These are phyloP conservation scores for Elephas maximus DNA, from an alignment of 2,113 vertebrate species.

Conservation along the genomic window DNA sequence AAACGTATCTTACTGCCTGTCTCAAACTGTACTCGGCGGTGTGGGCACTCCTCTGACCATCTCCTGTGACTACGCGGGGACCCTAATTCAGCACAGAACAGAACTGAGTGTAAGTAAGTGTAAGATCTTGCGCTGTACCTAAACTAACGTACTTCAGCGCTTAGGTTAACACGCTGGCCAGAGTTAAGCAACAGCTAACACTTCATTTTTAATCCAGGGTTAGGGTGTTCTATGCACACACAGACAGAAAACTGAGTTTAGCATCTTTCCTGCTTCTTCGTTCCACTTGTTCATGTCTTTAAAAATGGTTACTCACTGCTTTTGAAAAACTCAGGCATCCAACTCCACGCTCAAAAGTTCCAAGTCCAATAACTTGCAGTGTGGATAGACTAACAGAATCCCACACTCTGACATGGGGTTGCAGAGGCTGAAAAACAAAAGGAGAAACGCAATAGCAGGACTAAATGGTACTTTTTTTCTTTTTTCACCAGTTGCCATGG, in stretches of 20 bases:
- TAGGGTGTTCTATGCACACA: neutral
- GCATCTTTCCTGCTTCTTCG: neutral
- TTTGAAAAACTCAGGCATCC: constrained; percentile 98
- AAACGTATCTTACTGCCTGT: neutral
- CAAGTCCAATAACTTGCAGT: constrained; percentile 94
- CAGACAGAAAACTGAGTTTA: neutral
- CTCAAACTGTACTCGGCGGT: neutral
- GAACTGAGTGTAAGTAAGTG: neutral
- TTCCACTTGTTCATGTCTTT: neutral
- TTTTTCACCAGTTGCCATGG: neutral
- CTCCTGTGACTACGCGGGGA: neutral
- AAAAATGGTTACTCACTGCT: constrained; percentile 92
- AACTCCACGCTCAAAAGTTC: constrained; percentile 97
- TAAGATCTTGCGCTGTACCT: neutral
- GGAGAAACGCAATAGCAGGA: constrained; percentile 38
- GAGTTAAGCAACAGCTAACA: constrained; percentile 1
- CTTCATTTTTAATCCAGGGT: constrained; percentile 5
- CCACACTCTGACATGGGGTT: constrained; percentile 98
- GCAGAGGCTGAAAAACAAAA: constrained; percentile 91
- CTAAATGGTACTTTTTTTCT: neutral
- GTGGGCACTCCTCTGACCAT: neutral
- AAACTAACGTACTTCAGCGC: constrained; percentile 37
- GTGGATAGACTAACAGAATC: constrained; percentile 96
- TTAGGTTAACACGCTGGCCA: constrained; percentile 21
- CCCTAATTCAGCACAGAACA: constrained; percentile 53